These are phyloP conservation scores for Papilio polytes DNA, from an alignment of 1,140 invertebrate genomes.

Conservation along the genomic window DNA sequence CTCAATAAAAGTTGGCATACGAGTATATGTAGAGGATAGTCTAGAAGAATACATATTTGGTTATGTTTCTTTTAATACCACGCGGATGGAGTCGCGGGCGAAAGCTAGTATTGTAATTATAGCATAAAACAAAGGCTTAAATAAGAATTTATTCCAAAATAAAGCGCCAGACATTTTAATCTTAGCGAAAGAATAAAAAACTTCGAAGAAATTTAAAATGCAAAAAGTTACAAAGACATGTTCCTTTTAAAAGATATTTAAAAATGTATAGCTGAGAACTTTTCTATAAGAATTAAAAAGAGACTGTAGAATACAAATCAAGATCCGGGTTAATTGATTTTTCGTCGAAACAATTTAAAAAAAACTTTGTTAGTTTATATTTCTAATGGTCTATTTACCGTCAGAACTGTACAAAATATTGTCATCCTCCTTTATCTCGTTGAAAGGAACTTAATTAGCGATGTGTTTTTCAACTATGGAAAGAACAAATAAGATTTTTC, in stretches of 20 bases:
- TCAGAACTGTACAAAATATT: no score
- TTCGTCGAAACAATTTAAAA: background rate
- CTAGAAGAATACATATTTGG: no score
- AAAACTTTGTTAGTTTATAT: no score
- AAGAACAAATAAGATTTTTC: background rate
- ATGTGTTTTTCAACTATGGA: no score
- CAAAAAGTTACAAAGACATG: conserved; percentile 8
- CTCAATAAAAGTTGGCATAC: no score
- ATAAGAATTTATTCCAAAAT: conserved; percentile 4
- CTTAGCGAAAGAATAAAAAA: conserved; percentile 6
- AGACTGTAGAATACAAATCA: background rate
- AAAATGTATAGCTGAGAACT: conserved; percentile 14
- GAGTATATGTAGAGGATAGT: no score
- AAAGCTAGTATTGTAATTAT: background rate
- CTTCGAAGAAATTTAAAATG: conserved; percentile 21
- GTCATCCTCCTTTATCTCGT: no score
- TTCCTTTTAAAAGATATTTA: conserved; percentile 19
- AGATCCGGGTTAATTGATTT: background rate
- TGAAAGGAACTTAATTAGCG: no score
- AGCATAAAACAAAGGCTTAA: background rate
- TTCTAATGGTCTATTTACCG: no score
- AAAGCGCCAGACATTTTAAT: conserved; percentile 6
- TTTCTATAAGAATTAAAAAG: background rate
- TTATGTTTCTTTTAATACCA: no score
- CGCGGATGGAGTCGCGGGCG: no score